A percentile compares a stretch with the other conserved stretches of the same genome.
These are phyloP conservation scores for Salticus scenicus DNA, from an alignment of 2,888 invertebrate species.

Conservation along the genomic window DNA sequence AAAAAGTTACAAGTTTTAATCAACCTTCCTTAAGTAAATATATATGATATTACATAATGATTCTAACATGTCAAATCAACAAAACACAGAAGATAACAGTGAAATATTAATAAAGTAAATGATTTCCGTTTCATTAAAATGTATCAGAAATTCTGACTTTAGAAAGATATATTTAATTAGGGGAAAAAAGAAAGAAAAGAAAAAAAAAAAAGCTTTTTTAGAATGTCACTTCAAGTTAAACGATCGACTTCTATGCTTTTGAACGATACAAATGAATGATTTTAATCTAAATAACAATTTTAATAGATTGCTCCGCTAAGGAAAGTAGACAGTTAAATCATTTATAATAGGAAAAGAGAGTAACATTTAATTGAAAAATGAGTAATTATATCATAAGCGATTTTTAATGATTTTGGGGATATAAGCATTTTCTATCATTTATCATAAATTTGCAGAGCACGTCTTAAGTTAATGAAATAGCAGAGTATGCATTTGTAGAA, in stretches of 20 bases:
- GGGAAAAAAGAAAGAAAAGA: too few relatives aligned
- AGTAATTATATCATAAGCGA: constrained; percentile 64
- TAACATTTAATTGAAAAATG: constrained; percentile 57
- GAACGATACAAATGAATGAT: background rate
- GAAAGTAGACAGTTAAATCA: constrained; percentile 7
- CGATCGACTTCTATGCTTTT: background rate
- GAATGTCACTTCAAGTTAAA: background rate
- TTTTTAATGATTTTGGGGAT: constrained; percentile 56
- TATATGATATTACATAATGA: too few relatives aligned
- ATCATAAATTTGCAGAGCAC: constrained; percentile 12
- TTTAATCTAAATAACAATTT: constrained; percentile 17
- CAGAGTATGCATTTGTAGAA: background rate
- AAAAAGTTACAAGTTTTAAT: too few relatives aligned
- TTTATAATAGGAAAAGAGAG: background rate
- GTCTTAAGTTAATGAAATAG: constrained; percentile 2
- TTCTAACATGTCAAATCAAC: too few relatives aligned
- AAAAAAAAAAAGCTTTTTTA: too few relatives aligned
- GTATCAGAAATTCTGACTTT: background rate
- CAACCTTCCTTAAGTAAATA: too few relatives aligned
- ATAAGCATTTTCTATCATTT: background rate
- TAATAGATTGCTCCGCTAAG: background rate
- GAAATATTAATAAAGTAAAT: background rate
- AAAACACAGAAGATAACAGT: background rate
- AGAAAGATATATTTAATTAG: too few relatives aligned
- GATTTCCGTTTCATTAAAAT: background rate